These are phyloP conservation scores for Microctenopoma stevenorrisi DNA, from an alignment of 2,797 vertebrate genomes.

Conservation along the genomic window DNA sequence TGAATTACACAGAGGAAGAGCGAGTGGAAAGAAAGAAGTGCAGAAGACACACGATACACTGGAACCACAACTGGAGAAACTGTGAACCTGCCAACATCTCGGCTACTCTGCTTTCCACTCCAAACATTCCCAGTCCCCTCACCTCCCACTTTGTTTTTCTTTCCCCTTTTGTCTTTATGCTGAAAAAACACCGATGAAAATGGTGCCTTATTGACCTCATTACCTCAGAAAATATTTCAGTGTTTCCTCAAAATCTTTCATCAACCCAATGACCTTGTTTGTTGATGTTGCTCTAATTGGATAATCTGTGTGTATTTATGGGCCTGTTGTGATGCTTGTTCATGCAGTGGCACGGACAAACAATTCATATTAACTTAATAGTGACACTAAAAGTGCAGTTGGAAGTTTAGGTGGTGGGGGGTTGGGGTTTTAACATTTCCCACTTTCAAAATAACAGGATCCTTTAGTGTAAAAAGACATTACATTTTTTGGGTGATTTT, in stretches of 20 bases:
- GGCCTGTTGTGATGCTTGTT: not conserved
- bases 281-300: not conserved
- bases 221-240: not conserved
- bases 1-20: conserved; percentile 68
- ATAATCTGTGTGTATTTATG: not conserved
- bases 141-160: not conserved
- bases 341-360: not conserved
- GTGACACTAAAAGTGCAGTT: too few species aligned
- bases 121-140: conserved; percentile 1
- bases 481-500: too few species aligned
- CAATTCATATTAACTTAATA: too few species aligned
- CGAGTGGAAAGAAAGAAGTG: conserved; percentile 66
- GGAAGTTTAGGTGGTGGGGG: too few species aligned
- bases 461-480: too few species aligned
- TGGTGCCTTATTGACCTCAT: not conserved
- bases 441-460: too few species aligned
- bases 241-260: too few species aligned
- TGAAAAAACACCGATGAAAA: not conserved
- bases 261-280: not conserved
- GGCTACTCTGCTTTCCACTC: conserved; percentile 10
- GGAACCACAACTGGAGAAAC: conserved; percentile 45
- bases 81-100: conserved; percentile 41
- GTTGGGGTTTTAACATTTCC: not conserved
- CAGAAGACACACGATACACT: conserved; percentile 65
- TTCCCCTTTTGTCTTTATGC: not conserved